A percentile compares a stretch with the other conserved stretches of the same genome.
Conservation (phyloP, 2,113 vertebrate species). For the Gopherus flavomarginatus region DNA sequence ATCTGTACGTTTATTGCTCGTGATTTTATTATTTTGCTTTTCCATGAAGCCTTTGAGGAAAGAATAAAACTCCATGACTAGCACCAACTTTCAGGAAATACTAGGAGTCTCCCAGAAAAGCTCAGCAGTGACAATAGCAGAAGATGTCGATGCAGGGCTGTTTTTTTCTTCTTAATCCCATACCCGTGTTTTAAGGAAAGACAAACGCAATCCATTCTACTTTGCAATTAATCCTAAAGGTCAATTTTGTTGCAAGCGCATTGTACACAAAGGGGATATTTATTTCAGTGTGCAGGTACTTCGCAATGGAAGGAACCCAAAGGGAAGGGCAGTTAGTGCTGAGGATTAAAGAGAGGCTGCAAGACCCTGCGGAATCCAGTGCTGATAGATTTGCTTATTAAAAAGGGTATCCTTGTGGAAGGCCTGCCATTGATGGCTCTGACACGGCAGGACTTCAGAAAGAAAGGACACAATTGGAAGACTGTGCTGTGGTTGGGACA, state of each 20-base stretch:
- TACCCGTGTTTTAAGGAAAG: not conserved
- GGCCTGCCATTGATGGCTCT: constrained; percentile 69
- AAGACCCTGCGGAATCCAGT: constrained; percentile 74
- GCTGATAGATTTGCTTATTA: constrained; percentile 90
- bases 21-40: not conserved
- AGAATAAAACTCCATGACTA: not conserved
- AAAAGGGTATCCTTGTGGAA: constrained; percentile 78
- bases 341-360: constrained; percentile 80
- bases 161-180: constrained; percentile 13
- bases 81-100: not conserved
- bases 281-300: constrained; percentile 66
- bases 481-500: constrained; percentile 78
- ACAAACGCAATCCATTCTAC: constrained; percentile 47
- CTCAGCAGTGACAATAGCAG: not conserved
- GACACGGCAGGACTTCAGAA: constrained; percentile 72
- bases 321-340: constrained; percentile 71
- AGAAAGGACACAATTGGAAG: constrained; percentile 79
- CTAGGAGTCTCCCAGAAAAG: not conserved
- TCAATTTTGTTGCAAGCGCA: constrained; percentile 78
- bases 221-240: constrained; percentile 78
- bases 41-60: not conserved
- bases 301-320: constrained; percentile 44
- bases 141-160: not conserved
- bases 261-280: constrained; percentile 82
- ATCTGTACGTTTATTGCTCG: not conserved